These are phyloP conservation scores for Champsocephalus gunnari DNA, from an alignment of 2,797 vertebrate genomes.

Conservation along the genomic window DNA sequence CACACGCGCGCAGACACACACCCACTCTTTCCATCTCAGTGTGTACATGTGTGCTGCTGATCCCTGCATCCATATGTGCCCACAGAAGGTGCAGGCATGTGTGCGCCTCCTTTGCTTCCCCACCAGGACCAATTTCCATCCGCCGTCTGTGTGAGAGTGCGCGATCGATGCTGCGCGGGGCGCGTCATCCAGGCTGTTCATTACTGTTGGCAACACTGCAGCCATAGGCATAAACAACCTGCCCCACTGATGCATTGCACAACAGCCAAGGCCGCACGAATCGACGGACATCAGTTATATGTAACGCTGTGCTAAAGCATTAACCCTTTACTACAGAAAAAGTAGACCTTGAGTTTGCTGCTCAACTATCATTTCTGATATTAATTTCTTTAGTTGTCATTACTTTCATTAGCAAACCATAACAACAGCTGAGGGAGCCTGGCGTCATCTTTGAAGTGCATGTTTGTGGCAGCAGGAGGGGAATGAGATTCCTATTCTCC, in stretches of 20 bases:
- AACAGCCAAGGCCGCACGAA: conserved; percentile 8
- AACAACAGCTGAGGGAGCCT: conserved; percentile 44
- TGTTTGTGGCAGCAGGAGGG: conserved; percentile 70
- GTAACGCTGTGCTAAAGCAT: conserved; percentile 21
- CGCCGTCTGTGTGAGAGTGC: conserved; percentile 71
- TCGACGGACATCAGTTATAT: conserved; percentile 20
- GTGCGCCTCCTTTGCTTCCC: conserved; percentile 64
- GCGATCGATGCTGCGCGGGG: conserved; percentile 70
- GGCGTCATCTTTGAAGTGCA: conserved; percentile 61
- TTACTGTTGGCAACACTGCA: conserved; percentile 67
- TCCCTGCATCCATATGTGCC: conserved; percentile 72
- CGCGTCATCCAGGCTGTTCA: conserved; percentile 72
- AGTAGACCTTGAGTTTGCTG: conserved; percentile 1
- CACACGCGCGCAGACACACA: conserved; percentile 10
- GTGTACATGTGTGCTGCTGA: conserved; percentile 68
- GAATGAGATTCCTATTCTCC: conserved; percentile 60
- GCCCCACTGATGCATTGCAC: conserved; percentile 51
- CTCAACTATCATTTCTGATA: conserved; percentile 4
- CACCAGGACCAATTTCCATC: conserved; percentile 77
- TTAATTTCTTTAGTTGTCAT: conserved; percentile 45
- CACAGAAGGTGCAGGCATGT: conserved; percentile 78
- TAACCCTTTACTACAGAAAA: conserved; percentile 10
- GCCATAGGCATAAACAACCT: conserved; percentile 67
- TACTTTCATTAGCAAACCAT: conserved; percentile 41
- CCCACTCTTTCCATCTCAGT: conserved; percentile 45